These are phyloP conservation scores for Enchytraeus crypticus DNA, from an alignment of 2,888 invertebrate species.

Conservation along the genomic window DNA sequence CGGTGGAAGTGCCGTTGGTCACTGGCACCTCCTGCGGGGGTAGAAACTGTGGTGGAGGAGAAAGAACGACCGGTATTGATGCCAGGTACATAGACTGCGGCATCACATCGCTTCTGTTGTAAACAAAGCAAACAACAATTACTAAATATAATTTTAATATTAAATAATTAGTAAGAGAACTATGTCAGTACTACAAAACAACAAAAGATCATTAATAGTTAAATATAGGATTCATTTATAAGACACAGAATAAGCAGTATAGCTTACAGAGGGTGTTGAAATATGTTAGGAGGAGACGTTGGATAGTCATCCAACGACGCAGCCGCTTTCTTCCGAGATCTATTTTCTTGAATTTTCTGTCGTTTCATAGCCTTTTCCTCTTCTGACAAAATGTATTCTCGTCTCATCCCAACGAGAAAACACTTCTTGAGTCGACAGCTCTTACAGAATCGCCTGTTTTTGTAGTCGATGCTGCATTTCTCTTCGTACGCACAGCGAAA, in stretches of 20 bases:
- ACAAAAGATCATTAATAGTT: too few relatives aligned
- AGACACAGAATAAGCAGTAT: too few relatives aligned
- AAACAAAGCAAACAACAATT: too few relatives aligned
- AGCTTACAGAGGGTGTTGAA: too few relatives aligned
- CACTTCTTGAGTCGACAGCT: conserved; percentile 99
- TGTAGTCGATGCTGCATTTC: conserved; percentile 80
- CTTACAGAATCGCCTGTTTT: conserved; percentile 85
- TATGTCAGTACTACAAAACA: too few relatives aligned
- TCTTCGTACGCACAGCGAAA: conserved; percentile 88
- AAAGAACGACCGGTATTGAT: background rate
- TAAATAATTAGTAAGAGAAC: too few relatives aligned
- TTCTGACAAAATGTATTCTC: conserved; percentile 93
- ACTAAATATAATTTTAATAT: too few relatives aligned
- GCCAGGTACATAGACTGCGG: background rate
- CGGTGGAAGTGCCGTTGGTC: background rate
- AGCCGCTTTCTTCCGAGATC: conserved; percentile 48
- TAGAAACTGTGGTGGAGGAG: background rate
- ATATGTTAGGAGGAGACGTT: too few relatives aligned
- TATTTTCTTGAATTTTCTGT: conserved; percentile 79
- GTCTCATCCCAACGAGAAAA: conserved; percentile 88
- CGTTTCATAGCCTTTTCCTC: conserved; percentile 69
- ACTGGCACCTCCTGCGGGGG: background rate
- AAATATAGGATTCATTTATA: too few relatives aligned
- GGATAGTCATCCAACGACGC: too few relatives aligned
- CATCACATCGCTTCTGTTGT: background rate